Percentiles rank a stretch among this genome's conserved stretches.
Conservation (phyloP, 2,797 vertebrate species). For the Syndactyla subalaris region DNA sequence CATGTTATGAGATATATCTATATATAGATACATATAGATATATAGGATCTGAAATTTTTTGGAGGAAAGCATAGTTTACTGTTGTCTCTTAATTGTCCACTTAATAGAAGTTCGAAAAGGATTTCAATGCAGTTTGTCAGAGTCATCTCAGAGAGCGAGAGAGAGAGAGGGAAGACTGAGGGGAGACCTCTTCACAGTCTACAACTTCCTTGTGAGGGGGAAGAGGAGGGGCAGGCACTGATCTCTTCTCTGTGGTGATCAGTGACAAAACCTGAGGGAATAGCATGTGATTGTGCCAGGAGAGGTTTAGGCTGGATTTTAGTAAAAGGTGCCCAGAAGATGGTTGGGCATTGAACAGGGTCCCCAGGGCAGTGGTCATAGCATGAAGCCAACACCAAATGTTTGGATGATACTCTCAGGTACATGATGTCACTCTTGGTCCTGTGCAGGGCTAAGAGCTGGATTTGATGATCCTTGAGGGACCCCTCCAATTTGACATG, state of each 20-base stretch:
- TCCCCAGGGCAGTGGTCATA: background rate
- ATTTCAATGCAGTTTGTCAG: background rate
- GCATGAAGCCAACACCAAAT: background rate
- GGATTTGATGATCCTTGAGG: background rate
- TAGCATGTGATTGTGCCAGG: no score
- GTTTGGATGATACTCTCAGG: background rate
- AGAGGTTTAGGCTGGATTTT: background rate
- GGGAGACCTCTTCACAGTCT: background rate
- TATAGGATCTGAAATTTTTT: background rate
- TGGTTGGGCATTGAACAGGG: background rate
- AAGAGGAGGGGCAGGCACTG: background rate
- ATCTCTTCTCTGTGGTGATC: background rate
- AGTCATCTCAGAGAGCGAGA: background rate
- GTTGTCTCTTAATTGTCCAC: background rate
- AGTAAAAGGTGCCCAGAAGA: background rate
- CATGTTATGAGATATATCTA: rapidly evolving
- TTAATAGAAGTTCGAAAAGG: background rate
- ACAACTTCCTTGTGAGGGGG: background rate
- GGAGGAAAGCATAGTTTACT: background rate
- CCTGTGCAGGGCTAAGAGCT: background rate
- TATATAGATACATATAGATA: background rate
- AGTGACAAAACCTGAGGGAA: background rate
- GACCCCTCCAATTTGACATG: background rate
- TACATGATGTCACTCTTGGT: background rate
- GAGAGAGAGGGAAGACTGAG: background rate